These are phyloP conservation scores for Morone chrysops DNA, from an alignment of 2,113 vertebrate genomes.

Conservation along the genomic window DNA sequence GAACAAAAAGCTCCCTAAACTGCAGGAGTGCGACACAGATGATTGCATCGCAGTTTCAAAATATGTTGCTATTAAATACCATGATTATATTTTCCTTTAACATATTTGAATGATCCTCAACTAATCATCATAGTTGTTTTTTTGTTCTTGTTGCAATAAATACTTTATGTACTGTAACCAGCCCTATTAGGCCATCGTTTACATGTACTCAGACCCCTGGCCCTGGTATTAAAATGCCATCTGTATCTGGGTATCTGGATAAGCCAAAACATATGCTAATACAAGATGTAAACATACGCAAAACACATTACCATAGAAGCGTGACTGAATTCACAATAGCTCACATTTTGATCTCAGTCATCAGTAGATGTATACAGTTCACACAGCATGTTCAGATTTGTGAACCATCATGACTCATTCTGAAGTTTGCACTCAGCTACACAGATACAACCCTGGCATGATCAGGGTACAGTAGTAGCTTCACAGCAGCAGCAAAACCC, in stretches of 20 bases:
- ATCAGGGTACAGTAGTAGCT: constrained; percentile 10
- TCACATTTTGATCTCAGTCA: constrained; percentile 4
- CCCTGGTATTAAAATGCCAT: constrained; percentile 42
- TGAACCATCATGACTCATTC: constrained; percentile 19
- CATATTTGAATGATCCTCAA: constrained; percentile 17
- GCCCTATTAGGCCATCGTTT: constrained; percentile 25
- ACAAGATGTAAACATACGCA: constrained; percentile 21
- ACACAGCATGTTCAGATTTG: constrained; percentile 6
- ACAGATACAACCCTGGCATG: constrained; percentile 1
- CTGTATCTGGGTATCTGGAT: constrained; percentile 31
- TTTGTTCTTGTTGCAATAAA: constrained; percentile 22
- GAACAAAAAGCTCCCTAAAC: constrained; percentile 48
- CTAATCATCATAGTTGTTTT: constrained; percentile 25
- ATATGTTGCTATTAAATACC: constrained; percentile 16
- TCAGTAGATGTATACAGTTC: constrained; percentile 5
- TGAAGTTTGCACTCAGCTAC: constrained; percentile 34
- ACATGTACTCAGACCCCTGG: constrained; percentile 15
- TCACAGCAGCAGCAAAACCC: constrained; percentile 21
- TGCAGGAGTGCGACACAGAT: constrained; percentile 49
- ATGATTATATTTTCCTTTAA: constrained; percentile 25
- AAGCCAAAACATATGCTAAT: constrained; percentile 43
- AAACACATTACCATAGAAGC: constrained; percentile 11
- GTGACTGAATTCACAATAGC: constrained; percentile 13
- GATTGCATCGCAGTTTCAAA: constrained; percentile 45
- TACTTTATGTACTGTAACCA: constrained; percentile 31